Evolutionary conservation across 2,797 vertebrate species (phyloP), one percentile per base, ranked within the genome.

Genomic region (Rhinoraja longicauda): DNA sequence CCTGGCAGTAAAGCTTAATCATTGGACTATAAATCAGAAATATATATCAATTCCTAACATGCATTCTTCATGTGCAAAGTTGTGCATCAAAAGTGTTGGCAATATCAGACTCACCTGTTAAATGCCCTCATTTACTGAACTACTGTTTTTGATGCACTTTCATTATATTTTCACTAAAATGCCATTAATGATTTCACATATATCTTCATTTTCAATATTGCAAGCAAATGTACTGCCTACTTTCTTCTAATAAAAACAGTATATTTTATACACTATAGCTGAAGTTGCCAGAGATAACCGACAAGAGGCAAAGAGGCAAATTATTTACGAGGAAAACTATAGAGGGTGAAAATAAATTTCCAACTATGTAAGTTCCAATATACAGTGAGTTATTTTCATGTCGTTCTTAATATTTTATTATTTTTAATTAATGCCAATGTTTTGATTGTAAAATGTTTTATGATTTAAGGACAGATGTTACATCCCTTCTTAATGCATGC

Each of bases 241-340:
- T 29, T 91, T 10, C 32, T 70, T 36, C 4, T 45, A 45, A 39
- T 8, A 45, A 91, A 39, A 72, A 72, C 5, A 1, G 29, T 8
- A 0, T 57, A 53, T 45, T 90, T 91, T 92, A 19, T 90, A n/a
- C 70, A 53, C 70, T 53, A 45, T 13, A 92, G 90, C 90, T 92
- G 39, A 92, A 92, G 26, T 92, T 92, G 90, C 90, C 90, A 75
- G 39, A 72, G 45, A 92, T 92, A 53, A 57, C 21, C 13, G 70
- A 92, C 70, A 92, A 73, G 45, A 92, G 45, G 39, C 67, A 92
- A 92, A 92, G 45, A n/a, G 57, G 57, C 36, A 92, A 92, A 92
- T 29, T 2, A 13, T 75, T 73, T n/a, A 73, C 39, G 15, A 73
- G 45, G 67, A 92, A 92, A 73, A 57, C 90, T 73, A 39, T 15